Evolutionary conservation across 2,113 vertebrate species (phyloP).

Genomic region (Alectura lathami): DNA sequence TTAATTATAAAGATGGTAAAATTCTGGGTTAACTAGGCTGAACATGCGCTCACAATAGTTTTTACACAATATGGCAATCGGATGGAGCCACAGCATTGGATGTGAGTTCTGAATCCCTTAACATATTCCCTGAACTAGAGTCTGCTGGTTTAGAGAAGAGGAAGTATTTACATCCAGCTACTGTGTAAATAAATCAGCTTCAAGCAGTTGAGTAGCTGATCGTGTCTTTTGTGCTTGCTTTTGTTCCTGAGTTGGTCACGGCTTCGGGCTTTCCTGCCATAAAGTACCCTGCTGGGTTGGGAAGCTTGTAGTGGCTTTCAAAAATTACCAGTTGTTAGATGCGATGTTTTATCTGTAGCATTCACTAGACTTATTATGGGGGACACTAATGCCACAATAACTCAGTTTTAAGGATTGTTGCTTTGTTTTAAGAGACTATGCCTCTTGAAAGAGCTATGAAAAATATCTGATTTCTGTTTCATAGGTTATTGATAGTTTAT

Average conservation of each 20-base stretch:
- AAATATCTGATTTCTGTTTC: not conserved
- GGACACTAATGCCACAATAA: not conserved
- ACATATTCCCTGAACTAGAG: not conserved
- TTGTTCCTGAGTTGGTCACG: not conserved
- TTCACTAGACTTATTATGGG: not conserved
- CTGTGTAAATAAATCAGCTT: not conserved
- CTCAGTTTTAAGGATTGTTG: not conserved
- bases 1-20: constrained; percentile 37
- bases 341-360: not conserved
- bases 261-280: not conserved
- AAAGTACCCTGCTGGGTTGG: not conserved
- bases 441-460: not conserved
- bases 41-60: not conserved
- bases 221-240: not conserved
- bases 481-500: not conserved
- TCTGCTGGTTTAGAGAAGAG: not conserved
- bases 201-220: not conserved
- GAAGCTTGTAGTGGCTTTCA: not conserved
- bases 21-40: not conserved
- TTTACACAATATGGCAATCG: not conserved
- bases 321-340: not conserved
- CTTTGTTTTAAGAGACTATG: not conserved
- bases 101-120: not conserved
- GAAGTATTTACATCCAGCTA: not conserved
- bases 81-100: not conserved